Conservation (phyloP, 2,888 invertebrate genomes). For the Ischnura elegans region DNA sequence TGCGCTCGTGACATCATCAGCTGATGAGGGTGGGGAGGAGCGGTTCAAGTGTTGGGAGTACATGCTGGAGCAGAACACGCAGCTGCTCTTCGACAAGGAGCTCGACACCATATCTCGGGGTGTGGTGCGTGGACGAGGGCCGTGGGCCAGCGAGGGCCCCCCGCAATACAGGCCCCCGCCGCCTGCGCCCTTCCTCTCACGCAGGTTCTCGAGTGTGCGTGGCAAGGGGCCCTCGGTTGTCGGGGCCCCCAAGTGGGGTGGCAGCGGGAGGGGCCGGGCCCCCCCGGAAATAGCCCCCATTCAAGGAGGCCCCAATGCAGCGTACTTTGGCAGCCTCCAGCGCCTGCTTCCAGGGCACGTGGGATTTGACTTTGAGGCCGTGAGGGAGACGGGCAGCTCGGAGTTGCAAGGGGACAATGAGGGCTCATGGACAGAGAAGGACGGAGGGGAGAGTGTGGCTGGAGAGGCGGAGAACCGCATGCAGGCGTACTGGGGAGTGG, state of each 20-base stretch:
- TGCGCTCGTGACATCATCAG: constrained; percentile 70
- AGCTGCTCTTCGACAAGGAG: constrained; percentile 92
- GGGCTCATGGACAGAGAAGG: constrained; percentile 40
- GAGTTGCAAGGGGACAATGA: constrained; percentile 24
- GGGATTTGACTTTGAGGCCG: constrained; percentile 15
- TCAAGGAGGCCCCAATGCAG: constrained; percentile 86
- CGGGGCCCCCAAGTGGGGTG: constrained; percentile 41
- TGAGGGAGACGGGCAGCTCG: not conserved
- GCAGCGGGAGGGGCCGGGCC: constrained; percentile 38
- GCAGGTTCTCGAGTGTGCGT: constrained; percentile 89
- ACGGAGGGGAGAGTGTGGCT: constrained; percentile 30
- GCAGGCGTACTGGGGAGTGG: constrained; percentile 95
- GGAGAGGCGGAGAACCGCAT: constrained; percentile 81
- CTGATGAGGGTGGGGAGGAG: constrained; percentile 75
- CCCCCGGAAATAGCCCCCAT: not conserved
- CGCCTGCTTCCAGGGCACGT: constrained; percentile 85
- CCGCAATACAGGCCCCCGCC: constrained; percentile 77
- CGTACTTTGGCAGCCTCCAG: constrained; percentile 92
- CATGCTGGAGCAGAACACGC: constrained; percentile 94
- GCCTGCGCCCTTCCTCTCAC: constrained; percentile 82
- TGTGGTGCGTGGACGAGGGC: constrained; percentile 73
- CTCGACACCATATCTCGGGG: constrained; percentile 85
- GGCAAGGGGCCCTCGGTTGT: not conserved
- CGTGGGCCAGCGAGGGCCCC: constrained; percentile 82
- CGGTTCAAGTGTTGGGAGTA: constrained; percentile 92